A percentile compares a stretch with the other conserved stretches of the same genome.
These are phyloP conservation scores for Toxotes lorentzi DNA, from an alignment of 2,797 vertebrate genomes.

Conservation along the genomic window DNA sequence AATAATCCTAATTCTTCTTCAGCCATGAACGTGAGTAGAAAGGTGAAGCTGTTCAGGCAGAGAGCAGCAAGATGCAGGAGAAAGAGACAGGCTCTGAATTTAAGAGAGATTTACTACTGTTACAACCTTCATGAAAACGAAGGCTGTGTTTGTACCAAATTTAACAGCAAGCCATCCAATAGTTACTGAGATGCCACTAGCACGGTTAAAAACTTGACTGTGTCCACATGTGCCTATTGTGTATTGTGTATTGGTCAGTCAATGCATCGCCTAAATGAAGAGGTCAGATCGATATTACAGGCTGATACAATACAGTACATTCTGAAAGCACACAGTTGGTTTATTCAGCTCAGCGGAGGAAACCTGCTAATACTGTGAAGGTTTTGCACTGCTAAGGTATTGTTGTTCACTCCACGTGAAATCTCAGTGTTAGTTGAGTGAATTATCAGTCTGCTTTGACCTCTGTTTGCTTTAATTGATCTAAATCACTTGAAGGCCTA, in stretches of 20 bases:
- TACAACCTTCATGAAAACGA: too few relatives aligned
- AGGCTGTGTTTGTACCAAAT: neutral
- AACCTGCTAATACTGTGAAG: conserved; percentile 33
- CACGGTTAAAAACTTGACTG: neutral
- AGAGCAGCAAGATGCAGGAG: too few relatives aligned
- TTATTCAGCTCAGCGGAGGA: conserved; percentile 30
- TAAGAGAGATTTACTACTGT: too few relatives aligned
- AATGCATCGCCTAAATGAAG: conserved; percentile 37
- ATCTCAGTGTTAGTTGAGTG: conserved; percentile 31
- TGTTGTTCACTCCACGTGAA: conserved; percentile 46
- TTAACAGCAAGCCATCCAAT: neutral
- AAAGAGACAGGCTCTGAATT: too few relatives aligned
- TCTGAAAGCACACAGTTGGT: conserved; percentile 36
- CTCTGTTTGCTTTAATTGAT: conserved; percentile 44
- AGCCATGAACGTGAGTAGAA: too few relatives aligned
- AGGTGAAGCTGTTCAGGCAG: too few relatives aligned
- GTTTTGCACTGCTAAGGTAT: conserved; percentile 24
- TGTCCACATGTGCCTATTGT: neutral
- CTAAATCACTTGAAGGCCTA: conserved; percentile 40
- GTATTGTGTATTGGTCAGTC: too few relatives aligned
- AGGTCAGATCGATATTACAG: conserved; percentile 41
- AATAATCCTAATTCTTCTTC: too few relatives aligned
- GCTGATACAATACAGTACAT: conserved; percentile 22
- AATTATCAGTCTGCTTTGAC: conserved; percentile 28
- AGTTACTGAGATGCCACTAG: neutral